Percentiles rank a stretch among this genome's conserved stretches.
These are phyloP conservation scores for Ahaetulla prasina DNA, from an alignment of 2,113 vertebrate genomes.

Conservation along the genomic window DNA sequence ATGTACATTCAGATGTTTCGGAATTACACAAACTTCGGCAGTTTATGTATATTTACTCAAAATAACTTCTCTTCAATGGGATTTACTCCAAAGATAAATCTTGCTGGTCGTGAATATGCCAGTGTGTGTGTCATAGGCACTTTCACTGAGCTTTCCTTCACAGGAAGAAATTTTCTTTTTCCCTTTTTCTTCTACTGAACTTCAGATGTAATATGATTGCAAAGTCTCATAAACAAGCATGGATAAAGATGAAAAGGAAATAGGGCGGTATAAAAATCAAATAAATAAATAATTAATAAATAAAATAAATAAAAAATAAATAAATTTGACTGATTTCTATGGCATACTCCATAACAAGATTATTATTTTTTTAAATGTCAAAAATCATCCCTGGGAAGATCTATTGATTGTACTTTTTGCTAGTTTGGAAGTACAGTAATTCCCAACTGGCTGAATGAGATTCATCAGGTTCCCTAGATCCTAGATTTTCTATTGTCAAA, in stretches of 20 bases:
- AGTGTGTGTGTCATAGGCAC: neutral
- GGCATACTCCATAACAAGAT: neutral
- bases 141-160: neutral
- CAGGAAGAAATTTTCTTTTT: neutral
- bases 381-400: neutral
- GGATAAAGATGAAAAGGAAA: neutral
- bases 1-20: neutral
- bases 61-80: neutral
- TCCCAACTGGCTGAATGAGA: neutral
- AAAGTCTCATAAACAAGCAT: neutral
- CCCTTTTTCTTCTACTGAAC: neutral
- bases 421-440: neutral
- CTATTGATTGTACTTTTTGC: neutral
- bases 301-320: no score
- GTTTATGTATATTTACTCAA: neutral
- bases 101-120: neutral
- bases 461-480: neutral
- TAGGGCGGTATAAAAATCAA: no score
- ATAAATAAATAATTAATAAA: no score
- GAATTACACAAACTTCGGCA: neutral
- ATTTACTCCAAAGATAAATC: neutral
- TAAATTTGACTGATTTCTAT: neutral
- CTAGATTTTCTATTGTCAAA: neutral
- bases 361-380: neutral
- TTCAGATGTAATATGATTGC: neutral